Base-by-base conservation (phyloP, 1,140 invertebrate genomes). In the Diorhabda carinulata region DNA sequence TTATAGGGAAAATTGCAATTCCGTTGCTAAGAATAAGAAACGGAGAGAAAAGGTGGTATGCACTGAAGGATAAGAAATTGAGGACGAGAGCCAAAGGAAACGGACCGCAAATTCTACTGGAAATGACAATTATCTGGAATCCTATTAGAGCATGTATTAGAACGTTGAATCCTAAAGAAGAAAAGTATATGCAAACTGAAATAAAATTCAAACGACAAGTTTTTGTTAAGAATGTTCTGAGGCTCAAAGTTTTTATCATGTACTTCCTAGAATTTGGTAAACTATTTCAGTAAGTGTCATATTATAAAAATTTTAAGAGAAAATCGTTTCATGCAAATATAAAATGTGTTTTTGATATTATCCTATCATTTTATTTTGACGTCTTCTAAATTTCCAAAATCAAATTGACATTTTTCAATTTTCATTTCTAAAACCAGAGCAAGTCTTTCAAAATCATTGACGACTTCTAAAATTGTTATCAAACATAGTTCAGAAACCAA, bases 1-100 rank as follows among this genome's bases (percentile, higher is more conserved):
- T 60, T 60, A n/a, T 42, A 73, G 73, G 73, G 10, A 78, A 95
- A 83, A 83, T 99, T 7, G 89, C 90, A 3, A 91, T 99, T 74
- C 97, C 98, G 0, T 82, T 99, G 6, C 81, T 94, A 25, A 86
- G 90, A 78, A 94, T 99, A 74, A 85, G 89, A 71, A 97, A 95
- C 79, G 92, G 94, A 3, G 95, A 98, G 76, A 95, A 95, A 79
- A 86, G 92, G 73, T 98, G 97, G 97, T 99, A 97, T 80, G 90
- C 92, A 0, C 83, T 99, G 40, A 99, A 99, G 83, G 97, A 99
- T 81, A 96, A 96, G 81, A 99, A 98, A 78, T 85, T 99, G 69
- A 84, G 90, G 10, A 86, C 88, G 2, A 82, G 93, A 56, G 93
- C 94, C 2, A 98, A 98, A 82, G 98, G 98, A 7, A 92, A 89